Base-by-base conservation (phyloP, 2,888 invertebrate genomes). In the Trichopria drosophilae region DNA sequence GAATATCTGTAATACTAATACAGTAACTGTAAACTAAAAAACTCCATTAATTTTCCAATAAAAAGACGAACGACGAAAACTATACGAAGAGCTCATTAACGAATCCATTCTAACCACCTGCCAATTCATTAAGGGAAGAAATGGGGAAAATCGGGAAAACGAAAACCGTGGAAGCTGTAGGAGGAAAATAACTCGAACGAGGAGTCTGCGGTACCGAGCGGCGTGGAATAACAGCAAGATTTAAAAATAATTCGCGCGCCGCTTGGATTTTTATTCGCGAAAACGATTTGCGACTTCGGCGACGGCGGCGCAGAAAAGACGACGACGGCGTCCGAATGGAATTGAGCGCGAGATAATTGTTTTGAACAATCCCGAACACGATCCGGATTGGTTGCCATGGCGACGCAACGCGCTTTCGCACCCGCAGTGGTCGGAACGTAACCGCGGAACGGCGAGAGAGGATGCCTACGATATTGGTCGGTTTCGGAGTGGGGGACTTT, bases 261-360 rank as follows among this genome's bases (percentile, higher is more conserved):
- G 45, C 36, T 44, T 57, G 61, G 63, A 70, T 67, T 69, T 70
- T 71, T 67, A 68, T 69, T 64, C 68, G 63, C 59, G 61, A 67
- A 68, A 69, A 68, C 66, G 66, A 68, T 71, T 68, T 69, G 65
- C 61, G 54, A 57, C 40, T 43, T 23, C 47, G 18, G 45, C 34
- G 52, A 46, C 42, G 44, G 56, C 45, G 43, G 18, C 39, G 50
- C 51, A 48, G 43, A 53, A 49, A 58, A 51, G 57, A 55, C 46
- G 43, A 34, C 46, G 51, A 44, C 51, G 49, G 60, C 55, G 66
- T 63, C 61, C 64, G 68, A 71, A 71, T 66, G 66, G 67, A 72
- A 74, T 74, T 70, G 72, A 72, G 71, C 70, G 66, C 60, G 63
- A 65, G 71, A 73, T 75, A 75, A 75, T 75, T 75, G 74, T 75